Conservation (phyloP, 2,113 vertebrate genomes). For the Verasper variegatus region DNA sequence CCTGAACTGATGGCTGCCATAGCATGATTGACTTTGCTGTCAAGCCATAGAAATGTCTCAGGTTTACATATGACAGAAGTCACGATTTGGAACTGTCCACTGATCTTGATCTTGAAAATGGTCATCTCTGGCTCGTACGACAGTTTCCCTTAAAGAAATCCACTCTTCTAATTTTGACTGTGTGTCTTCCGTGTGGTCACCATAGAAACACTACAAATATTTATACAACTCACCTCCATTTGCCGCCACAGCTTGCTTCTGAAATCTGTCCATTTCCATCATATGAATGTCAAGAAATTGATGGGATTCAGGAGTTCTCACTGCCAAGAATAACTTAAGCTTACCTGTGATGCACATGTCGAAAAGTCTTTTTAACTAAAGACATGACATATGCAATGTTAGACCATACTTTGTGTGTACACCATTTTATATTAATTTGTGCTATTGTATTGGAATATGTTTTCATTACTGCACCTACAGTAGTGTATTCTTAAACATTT, state of each 20-base stretch:
- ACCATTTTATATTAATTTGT: no score
- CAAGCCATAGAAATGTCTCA: background rate
- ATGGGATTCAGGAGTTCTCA: constrained; percentile 65
- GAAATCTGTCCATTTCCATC: constrained; percentile 61
- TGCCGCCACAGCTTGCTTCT: constrained; percentile 51
- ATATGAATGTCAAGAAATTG: constrained; percentile 45
- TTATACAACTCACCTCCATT: constrained; percentile 41
- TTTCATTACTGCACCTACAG: no score
- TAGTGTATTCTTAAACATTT: no score
- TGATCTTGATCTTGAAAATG: background rate
- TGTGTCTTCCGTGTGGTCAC: constrained; percentile 34
- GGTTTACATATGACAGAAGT: background rate
- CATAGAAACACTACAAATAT: constrained; percentile 48
- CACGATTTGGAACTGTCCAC: background rate
- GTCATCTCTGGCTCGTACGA: background rate
- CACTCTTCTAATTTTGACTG: constrained; percentile 20
- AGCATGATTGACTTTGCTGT: constrained; percentile 40
- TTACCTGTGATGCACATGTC: constrained; percentile 3
- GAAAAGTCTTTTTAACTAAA: background rate
- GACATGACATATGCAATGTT: background rate
- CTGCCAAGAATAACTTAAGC: constrained; percentile 10
- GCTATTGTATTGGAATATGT: no score
- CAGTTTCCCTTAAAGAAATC: background rate
- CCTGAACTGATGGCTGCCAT: constrained; percentile 12
- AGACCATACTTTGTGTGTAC: background rate